Evolutionary conservation across 2,888 invertebrate species (phyloP).

Genomic region (Drosophila mimetica): DNA sequence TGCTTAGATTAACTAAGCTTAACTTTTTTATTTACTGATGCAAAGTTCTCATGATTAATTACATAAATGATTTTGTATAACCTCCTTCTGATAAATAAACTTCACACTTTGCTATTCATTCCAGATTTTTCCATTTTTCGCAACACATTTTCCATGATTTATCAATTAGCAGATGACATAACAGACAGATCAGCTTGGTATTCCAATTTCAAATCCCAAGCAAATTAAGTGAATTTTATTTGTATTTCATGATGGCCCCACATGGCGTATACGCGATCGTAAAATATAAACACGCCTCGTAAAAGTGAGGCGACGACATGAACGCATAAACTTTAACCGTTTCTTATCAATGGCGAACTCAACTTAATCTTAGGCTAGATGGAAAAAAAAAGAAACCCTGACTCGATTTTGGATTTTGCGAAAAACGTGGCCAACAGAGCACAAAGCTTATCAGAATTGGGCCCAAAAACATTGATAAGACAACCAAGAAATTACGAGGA

Average conservation of each 20-base stretch:
- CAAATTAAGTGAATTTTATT: slow-evolving; percentile 1
- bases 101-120: not conserved
- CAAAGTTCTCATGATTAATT: not conserved
- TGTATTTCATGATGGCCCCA: slow-evolving; percentile 8
- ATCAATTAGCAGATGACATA: slow-evolving; percentile 23
- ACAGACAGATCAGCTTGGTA: slow-evolving; percentile 13
- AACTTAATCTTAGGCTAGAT: slow-evolving; percentile 20
- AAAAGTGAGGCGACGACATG: slow-evolving; percentile 1
- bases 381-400: slow-evolving; percentile 18
- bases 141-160: slow-evolving; percentile 23
- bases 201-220: slow-evolving; percentile 1
- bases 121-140: slow-evolving; percentile 27
- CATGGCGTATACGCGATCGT: slow-evolving; percentile 26
- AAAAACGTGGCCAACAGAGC: slow-evolving; percentile 29
- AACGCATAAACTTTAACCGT: slow-evolving; percentile 9
- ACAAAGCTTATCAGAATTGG: slow-evolving; percentile 26
- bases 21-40: no score
- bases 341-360: slow-evolving; percentile 21
- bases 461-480: slow-evolving; percentile 28
- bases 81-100: not conserved
- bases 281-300: slow-evolving; percentile 22
- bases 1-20: no score
- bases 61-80: not conserved
- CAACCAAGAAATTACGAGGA: slow-evolving; percentile 16
- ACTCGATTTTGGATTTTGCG: slow-evolving; percentile 29